These are phyloP conservation scores for Pogonophryne albipinna DNA, from an alignment of 2,797 vertebrate genomes.

Conservation along the genomic window DNA sequence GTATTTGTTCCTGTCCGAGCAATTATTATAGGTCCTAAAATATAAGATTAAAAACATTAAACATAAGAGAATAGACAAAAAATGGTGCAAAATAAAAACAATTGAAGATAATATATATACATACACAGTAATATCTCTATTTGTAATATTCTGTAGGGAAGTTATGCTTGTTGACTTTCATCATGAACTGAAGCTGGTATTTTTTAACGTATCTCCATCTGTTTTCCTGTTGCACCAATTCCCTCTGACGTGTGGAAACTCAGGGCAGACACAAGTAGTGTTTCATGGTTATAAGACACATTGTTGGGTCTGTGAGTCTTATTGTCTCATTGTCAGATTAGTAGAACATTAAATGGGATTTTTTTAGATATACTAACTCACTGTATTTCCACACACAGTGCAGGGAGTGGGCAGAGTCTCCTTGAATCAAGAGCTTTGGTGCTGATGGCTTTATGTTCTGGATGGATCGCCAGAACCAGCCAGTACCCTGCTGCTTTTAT, in stretches of 20 bases:
- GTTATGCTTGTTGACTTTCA: no score
- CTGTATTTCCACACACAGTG: slow-evolving; percentile 2
- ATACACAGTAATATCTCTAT: no score
- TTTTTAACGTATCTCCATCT: no score
- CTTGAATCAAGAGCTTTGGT: slow-evolving; percentile 51
- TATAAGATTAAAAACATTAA: no score
- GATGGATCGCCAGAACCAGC: slow-evolving; percentile 41
- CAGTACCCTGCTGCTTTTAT: slow-evolving; percentile 20
- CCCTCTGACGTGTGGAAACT: slow-evolving; percentile 33
- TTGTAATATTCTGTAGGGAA: no score
- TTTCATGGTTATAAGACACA: slow-evolving; percentile 36
- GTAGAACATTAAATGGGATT: slow-evolving; percentile 11
- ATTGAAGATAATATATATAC: no score
- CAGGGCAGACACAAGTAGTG: neutral
- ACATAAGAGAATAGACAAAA: no score
- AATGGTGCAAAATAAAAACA: no score
- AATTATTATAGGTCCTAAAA: no score
- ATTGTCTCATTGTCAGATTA: slow-evolving; percentile 31
- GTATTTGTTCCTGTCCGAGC: no score
- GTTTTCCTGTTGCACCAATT: neutral
- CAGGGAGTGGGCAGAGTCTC: slow-evolving; percentile 34
- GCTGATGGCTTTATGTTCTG: slow-evolving; percentile 59
- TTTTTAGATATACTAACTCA: slow-evolving; percentile 23
- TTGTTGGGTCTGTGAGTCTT: slow-evolving; percentile 30
- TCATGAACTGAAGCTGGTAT: no score